Percentiles rank a stretch among this genome's conserved stretches.
Evolutionary conservation across 2,113 vertebrate genomes (phyloP).

Genomic region (Corythoichthys haematopterus): DNA sequence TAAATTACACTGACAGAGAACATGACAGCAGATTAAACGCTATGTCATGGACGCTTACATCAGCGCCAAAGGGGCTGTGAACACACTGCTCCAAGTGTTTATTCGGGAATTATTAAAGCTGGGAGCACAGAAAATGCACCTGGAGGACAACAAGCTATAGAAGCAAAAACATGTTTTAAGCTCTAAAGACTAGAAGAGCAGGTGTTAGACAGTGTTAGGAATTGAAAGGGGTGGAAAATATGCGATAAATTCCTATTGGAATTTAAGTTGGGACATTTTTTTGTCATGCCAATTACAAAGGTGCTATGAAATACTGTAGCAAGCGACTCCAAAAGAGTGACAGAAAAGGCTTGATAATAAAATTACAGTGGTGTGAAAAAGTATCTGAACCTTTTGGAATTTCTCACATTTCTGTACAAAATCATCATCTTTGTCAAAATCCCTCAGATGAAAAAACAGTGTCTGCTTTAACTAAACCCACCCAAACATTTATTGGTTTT

Average conservation of each 20-base stretch:
- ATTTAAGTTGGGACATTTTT: no score
- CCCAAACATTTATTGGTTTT: no score
- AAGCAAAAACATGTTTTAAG: constrained; percentile 22
- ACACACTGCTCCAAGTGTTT: constrained; percentile 20
- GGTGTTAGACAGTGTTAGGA: constrained; percentile 14
- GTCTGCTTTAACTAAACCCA: no score
- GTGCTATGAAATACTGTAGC: no score
- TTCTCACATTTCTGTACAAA: no score
- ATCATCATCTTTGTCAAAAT: no score
- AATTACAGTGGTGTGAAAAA: no score
- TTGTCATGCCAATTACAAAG: no score
- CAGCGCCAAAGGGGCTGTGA: constrained; percentile 18
- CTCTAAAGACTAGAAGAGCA: constrained; percentile 12
- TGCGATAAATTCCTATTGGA: neutral
- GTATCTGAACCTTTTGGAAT: no score
- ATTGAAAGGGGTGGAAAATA: neutral
- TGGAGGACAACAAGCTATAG: neutral
- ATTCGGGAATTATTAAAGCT: constrained; percentile 1
- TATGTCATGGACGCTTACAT: constrained; percentile 33
- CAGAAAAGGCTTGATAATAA: no score
- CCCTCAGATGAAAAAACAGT: no score
- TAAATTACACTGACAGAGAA: constrained; percentile 23
- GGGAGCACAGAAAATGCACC: constrained; percentile 23
- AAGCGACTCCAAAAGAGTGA: no score
- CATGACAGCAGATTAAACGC: constrained; percentile 34